Evolutionary conservation across 2,113 vertebrate species (phyloP), one percentile per base, ranked within the genome.

Genomic region (Gymnocephalus cernua): DNA sequence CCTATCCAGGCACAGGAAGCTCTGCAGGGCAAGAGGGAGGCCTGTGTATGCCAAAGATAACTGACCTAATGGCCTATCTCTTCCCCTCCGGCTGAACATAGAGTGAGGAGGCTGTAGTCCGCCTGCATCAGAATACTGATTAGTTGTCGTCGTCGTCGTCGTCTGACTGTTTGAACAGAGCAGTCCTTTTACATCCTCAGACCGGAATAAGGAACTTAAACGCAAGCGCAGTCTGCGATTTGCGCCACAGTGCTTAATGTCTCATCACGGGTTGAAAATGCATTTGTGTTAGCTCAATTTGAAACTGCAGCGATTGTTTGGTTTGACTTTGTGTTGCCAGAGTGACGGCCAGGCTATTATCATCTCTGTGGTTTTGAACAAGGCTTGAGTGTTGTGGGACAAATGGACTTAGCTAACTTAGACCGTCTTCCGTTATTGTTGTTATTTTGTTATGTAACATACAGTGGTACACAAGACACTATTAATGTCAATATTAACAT

Each of bases 31-130:
- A n/a, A n/a, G n/a, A n/a, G n/a, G n/a, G n/a, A n/a, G n/a, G n/a
- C n/a, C 91, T 91, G 93, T 88, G 86, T 86, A 85, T 70, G 84
- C 88, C 91, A 89, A 90, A 93, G 90, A 93, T 92, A 93, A 92
- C 85, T 92, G 93, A 93, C 92, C 92, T 65, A 79, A 91, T 89
- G 88, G 89, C 87, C 90, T 87, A 74, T 83, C 82, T 71, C 89
- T 91, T 91, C 83, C 89, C 75, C 80, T 84, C 79, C 3, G 59
- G 84, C 88, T 79, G 61, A 71, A 80, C 88, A 74, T 72, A 58
- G 88, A 90, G 75, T 15, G 75, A 78, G 82, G 86, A 89, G 81
- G 77, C 82, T 82, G 82, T 32, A 29, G 88, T 53, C 59, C 4
- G 72, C 77, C 73, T 35, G 61, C 82, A 86, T 92, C 83, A 62